Base-by-base conservation (phyloP, 2,113 vertebrate species). In the Mesocricetus auratus region DNA sequence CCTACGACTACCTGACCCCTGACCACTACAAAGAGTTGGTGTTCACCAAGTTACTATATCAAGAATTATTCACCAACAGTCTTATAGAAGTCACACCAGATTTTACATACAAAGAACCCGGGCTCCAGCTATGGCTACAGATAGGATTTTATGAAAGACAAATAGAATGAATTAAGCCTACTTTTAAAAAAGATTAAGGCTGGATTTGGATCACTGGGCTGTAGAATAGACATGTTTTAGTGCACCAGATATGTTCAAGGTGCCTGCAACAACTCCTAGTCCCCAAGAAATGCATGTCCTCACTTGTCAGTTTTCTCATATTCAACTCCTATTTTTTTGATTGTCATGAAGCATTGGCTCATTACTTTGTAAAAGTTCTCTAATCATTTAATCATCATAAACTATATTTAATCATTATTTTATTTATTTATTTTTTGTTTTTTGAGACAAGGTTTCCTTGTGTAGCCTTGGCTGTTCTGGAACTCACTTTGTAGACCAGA, bases 291-390 rank as follows among this genome's bases (percentile, higher is more conserved):
- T 24, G 9, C 0, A 29, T 47, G 13, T 13, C 29, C 13, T 89
- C 13, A 81, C 58, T 50, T 94, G 42, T 53, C 66, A 7, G 9
- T 83, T 9, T 47, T 96, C 36, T 47, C 36, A 56, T 69, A 93
- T 95, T 82, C 62, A 81, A 42, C 21, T 81, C 62, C 89, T 5
- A 10, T 45, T 5, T 36, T 85, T 7, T 60, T 81, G 79, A 47
- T 75, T 74, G 8, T 71, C 56, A 17, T 6, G 22, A 75, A 95
- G 45, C 53, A 7, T n/a, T 69, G 45, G 56, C 74, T 91, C 16
- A 90, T 81, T 91, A 45, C 78, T 86, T 68, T 64, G 89, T 79
- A 47, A 64, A 75, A 82, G 42, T 92, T 83, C 53, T 96, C 58
- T 93, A 42, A 79, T 87, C 74, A 22, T 15, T 92, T 64, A 64